phyloP scores from a whole-genome alignment of 2,888 invertebrate species.

The Morpho achilles region DNA sequence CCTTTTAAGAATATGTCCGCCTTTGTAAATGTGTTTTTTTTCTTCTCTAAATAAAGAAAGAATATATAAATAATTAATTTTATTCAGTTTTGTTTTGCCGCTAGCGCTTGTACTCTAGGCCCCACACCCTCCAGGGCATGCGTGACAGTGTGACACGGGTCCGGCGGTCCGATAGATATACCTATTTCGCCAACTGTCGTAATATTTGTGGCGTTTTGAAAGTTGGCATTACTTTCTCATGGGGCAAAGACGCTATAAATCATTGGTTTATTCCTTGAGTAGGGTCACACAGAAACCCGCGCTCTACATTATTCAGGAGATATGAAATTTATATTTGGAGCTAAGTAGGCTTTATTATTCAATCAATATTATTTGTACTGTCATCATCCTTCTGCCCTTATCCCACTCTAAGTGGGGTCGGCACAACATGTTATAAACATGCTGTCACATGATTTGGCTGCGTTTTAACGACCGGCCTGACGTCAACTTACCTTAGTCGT shows the following conservation, averaged over 20 bases:
- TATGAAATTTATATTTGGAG: background rate
- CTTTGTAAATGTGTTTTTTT: too few species aligned
- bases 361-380: too few species aligned
- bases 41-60: too few species aligned
- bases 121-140: conserved; percentile 40
- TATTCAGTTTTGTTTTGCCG: conserved; percentile 18
- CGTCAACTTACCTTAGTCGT: too few species aligned
- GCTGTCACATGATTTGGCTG: too few species aligned
- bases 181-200: conserved; percentile 57
- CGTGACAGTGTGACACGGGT: conserved; percentile 72
- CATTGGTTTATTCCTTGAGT: conserved; percentile 25
- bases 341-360: too few species aligned
- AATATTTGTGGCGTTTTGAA: conserved; percentile 47
- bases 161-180: conserved; percentile 71
- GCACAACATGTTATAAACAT: too few species aligned
- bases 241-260: conserved; percentile 19
- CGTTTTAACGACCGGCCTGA: too few species aligned
- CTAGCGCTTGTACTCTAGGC: conserved; percentile 32
- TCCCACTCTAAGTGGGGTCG: too few species aligned
- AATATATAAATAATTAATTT: too few species aligned
- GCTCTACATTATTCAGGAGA: background rate
- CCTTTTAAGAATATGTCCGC: too few species aligned
- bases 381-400: too few species aligned
- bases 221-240: conserved; percentile 23
- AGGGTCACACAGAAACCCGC: conserved; percentile 12